Conservation (phyloP, 35 echinoderm and acorn worm species). For the Heliocidaris erythrogramma region DNA sequence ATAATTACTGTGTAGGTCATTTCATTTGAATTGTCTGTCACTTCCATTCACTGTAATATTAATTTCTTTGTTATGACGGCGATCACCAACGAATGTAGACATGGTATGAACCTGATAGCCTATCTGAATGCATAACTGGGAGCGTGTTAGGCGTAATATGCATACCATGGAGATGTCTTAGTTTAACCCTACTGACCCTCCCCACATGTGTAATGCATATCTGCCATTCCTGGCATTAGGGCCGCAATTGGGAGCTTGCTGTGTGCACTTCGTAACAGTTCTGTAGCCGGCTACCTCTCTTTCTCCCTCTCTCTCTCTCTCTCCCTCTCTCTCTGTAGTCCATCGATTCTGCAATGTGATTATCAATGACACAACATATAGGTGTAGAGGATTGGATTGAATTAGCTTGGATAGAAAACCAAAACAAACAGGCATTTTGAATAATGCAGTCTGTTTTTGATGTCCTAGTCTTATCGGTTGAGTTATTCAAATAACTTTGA, state of each 20-base stretch:
- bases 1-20: background rate
- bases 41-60: background rate
- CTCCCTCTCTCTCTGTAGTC: background rate
- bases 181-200: background rate
- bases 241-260: background rate
- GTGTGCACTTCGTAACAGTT: background rate
- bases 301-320: no score
- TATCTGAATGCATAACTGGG: background rate
- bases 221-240: conserved; percentile 1
- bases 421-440: no score
- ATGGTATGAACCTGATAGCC: background rate
- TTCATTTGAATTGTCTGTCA: background rate
- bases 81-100: background rate
- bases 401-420: background rate
- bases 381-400: background rate
- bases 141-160: conserved; percentile 15
- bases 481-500: background rate
- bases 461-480: background rate
- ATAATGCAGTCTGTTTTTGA: background rate
- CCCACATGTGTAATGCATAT: conserved; percentile 16
- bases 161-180: conserved; percentile 10
- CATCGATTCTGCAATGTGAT: background rate
- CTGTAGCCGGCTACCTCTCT: background rate
- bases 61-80: conserved; percentile 17
- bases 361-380: background rate